These are phyloP conservation scores for Cettia cetti DNA, from an alignment of 2,113 vertebrate species.

Conservation along the genomic window DNA sequence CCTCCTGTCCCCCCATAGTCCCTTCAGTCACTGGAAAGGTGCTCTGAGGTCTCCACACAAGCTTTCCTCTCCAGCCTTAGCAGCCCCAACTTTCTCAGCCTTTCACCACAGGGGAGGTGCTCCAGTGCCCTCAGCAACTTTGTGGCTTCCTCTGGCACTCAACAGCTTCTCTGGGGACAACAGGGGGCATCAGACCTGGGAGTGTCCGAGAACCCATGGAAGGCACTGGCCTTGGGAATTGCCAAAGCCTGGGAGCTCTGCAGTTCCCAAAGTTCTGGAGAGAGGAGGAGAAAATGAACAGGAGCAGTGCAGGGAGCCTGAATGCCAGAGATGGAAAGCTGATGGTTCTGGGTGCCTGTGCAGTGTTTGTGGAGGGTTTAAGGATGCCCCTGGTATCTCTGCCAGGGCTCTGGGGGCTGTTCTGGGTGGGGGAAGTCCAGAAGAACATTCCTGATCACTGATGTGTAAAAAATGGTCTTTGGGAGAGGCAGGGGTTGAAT, in stretches of 20 bases:
- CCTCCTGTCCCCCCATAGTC: background rate
- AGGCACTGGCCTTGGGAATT: conserved; percentile 78
- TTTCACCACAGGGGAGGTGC: background rate
- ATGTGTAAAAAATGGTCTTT: conserved; percentile 83
- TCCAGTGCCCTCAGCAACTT: background rate
- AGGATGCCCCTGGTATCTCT: background rate
- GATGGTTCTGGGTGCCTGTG: background rate
- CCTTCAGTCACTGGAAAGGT: background rate
- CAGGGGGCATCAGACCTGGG: rapidly evolving
- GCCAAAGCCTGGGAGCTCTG: conserved; percentile 89
- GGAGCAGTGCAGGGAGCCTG: background rate
- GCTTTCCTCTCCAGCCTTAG: background rate
- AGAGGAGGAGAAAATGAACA: background rate
- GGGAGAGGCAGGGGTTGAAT: conserved; percentile 74
- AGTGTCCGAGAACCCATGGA: conserved; percentile 78
- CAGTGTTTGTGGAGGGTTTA: background rate
- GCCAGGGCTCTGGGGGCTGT: conserved; percentile 83
- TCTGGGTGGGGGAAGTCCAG: conserved; percentile 82
- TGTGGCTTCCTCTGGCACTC: background rate
- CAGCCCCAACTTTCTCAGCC: background rate
- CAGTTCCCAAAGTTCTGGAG: conserved; percentile 75
- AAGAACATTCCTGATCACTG: conserved; percentile 89
- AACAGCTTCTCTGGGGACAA: background rate
- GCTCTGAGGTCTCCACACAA: background rate
- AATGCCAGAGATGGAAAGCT: background rate